Evolutionary conservation across 2,888 invertebrate genomes (phyloP).

Genomic region (Thymelicus lineola): DNA sequence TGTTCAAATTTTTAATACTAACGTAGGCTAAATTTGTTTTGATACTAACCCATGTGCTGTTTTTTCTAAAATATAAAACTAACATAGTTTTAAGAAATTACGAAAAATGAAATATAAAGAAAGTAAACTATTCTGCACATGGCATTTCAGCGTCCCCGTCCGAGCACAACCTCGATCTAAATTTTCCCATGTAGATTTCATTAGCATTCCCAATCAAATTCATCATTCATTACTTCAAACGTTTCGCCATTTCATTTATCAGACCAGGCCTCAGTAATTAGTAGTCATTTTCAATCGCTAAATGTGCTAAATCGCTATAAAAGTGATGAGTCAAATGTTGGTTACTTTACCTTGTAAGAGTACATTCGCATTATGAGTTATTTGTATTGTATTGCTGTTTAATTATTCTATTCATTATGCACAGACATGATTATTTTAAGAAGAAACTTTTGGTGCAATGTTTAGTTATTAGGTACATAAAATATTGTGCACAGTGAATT

Average conservation of each 20-base stretch:
- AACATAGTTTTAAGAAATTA: not conserved
- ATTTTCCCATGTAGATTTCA: constrained; percentile 27
- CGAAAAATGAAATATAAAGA: too few relatives aligned
- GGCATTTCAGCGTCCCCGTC: constrained; percentile 12
- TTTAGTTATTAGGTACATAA: too few relatives aligned
- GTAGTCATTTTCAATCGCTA: constrained; percentile 14
- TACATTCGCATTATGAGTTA: constrained; percentile 6
- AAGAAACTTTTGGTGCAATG: too few relatives aligned
- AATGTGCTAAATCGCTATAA: too few relatives aligned
- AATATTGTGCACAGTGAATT: too few relatives aligned
- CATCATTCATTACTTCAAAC: constrained; percentile 5
- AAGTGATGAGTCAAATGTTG: constrained; percentile 29
- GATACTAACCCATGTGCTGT: too few relatives aligned
- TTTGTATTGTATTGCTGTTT: not conserved
- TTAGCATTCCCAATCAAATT: constrained; percentile 38
- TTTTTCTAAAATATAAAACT: too few relatives aligned
- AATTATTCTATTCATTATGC: not conserved
- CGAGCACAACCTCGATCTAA: constrained; percentile 6
- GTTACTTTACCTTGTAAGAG: not conserved
- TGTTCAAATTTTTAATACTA: too few relatives aligned
- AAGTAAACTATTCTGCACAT: constrained; percentile 31
- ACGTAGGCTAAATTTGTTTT: too few relatives aligned
- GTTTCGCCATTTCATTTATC: constrained; percentile 8
- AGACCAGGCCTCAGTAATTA: constrained; percentile 7
- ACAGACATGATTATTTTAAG: too few relatives aligned